These are phyloP conservation scores for Wasmannia auropunctata DNA, from an alignment of 1,140 invertebrate species.

Conservation along the genomic window DNA sequence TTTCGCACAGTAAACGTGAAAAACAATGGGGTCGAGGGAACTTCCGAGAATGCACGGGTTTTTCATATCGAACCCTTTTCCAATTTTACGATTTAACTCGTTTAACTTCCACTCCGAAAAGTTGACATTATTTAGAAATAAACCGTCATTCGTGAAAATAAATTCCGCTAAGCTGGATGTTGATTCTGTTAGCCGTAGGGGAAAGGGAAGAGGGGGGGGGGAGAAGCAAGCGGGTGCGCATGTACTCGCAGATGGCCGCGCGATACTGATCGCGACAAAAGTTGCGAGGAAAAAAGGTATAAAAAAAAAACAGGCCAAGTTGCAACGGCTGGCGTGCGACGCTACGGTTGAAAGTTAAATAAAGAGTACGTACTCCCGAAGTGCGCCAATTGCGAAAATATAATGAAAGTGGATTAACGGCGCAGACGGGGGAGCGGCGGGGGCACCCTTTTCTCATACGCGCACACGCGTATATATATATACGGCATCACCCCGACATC, in stretches of 20 bases:
- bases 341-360: conserved; percentile 7
- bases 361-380: conserved; percentile 55
- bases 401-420: conserved; percentile 67
- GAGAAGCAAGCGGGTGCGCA: not conserved
- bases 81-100: not conserved
- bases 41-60: not conserved
- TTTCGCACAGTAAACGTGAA: too few relatives aligned
- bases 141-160: not conserved
- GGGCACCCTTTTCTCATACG: conserved; percentile 23
- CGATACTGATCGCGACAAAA: conserved; percentile 25
- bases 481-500: not conserved
- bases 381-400: conserved; percentile 70
- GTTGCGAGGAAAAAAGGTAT: not conserved
- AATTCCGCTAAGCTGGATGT: not conserved
- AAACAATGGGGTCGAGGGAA: not conserved
- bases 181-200: not conserved
- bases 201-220: too few relatives aligned
- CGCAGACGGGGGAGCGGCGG: conserved; percentile 26
- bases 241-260: conserved; percentile 8
- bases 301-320: not conserved
- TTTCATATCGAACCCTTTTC: not conserved
- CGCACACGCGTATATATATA: not conserved
- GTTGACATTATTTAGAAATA: not conserved
- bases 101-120: not conserved
- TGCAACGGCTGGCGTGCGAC: conserved; percentile 34